Evolutionary conservation across 2,113 vertebrate genomes (phyloP), one percentile per base, ranked within the genome.

Genomic region (Ardeotis arabs): DNA sequence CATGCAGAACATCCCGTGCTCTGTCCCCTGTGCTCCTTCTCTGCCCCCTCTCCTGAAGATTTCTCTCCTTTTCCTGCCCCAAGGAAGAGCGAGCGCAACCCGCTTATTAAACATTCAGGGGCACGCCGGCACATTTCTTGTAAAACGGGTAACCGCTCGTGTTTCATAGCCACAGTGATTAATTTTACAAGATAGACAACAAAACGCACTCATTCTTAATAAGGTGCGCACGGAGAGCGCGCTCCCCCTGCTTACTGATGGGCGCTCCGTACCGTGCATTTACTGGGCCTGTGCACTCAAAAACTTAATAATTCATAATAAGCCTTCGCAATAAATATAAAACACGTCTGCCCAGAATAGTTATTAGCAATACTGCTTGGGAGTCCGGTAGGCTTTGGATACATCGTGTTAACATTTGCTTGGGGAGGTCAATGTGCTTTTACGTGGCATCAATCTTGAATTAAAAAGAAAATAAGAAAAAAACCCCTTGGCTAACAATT

Each of bases 271-370:
- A 77, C 82, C 45, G 67, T 79, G 79, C 66, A 35, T 80, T 84
- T 79, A 75, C 67, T 90, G 16, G 6, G 75, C 80, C 80, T 82
- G 50, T 55, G 89, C 96, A 93, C 96, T 95, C 91, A 92, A 78
- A 89, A 90, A 27, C 89, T 92, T 89, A 95, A 95, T 95, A 95
- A 96, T 96, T 95, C 69, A 95, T 93, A 87, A 78, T 92, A 70
- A 95, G 85, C 55, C 53, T 59, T 72, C 66, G 67, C 58, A 66
- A 94, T 80, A 92, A 92, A 90, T 87, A 96, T 73, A 89, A 87
- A 93, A 35, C 33, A 52, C 5, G 5, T 77, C 74, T 70, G 28
- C 62, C 50, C 75, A 75, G 79, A 76, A 79, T 62, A 89, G 45
- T 67, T 92, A 93, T 90, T 63, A 76, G 69, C 37, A 64, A 55